Evolutionary conservation across 1,140 invertebrate species (phyloP), one percentile per base, ranked within the genome.

Genomic region (Drosophila obscura): DNA sequence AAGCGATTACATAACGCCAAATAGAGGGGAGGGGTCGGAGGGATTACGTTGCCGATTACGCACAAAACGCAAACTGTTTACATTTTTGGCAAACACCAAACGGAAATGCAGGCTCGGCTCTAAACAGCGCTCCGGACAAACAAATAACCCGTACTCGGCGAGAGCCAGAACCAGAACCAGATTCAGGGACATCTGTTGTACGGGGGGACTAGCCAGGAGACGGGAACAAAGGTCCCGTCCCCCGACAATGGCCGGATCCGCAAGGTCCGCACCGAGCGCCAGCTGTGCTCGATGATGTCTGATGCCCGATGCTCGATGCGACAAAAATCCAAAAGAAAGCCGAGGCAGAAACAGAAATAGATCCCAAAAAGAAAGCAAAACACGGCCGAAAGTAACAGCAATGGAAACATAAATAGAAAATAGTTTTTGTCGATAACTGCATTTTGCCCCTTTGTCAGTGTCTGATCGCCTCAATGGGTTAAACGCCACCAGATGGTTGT

Each of bases 81-180:
- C 83, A 76, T 76, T 85, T 82, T 85, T 85, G 82, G 83, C 82
- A 85, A 74, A 82, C 67, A 79, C 63, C 64, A 62, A 68, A 66
- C 82, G 82, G 75, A 87, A 87, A 87, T 85, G 83, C 82, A 85
- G 74, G 73, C 80, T 84, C 62, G 74, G 73, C 80, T 84, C 65
- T 78, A 72, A 78, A 72, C 76, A 58, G 76, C 73, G 72, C 75
- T 64, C 64, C 77, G 51, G 64, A 35, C 71, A 73, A 85, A 85
- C 82, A 82, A 85, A 87, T 87, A 85, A 85, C 82, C 78, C 82
- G 83, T 85, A 87, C 78, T 46, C 13, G 13, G 31, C 22, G 28
- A 51, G 48, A 22, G 39, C 48, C 28, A 35, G 28, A 31, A 45
- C 26, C 24, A 28, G 16, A 22, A 45, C 26, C 24, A 28, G 16